Evolutionary conservation across 2,888 invertebrate species (phyloP).

Genomic region (Fabriciana adippe): DNA sequence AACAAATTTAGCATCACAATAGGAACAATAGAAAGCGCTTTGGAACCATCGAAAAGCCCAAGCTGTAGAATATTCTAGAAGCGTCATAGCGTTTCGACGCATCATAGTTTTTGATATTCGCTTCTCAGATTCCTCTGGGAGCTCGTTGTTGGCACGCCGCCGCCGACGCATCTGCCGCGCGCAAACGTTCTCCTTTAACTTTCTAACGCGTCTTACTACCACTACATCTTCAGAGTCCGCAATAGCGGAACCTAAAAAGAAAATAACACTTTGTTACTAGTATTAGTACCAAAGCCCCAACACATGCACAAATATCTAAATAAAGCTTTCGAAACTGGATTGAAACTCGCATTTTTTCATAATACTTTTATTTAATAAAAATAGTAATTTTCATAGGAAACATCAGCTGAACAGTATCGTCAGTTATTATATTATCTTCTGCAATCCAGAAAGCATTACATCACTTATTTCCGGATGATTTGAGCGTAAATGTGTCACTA

Average conservation of each 20-base stretch:
- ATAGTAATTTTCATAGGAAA: constrained; percentile 5
- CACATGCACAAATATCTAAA: constrained; percentile 21
- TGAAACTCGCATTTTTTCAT: constrained; percentile 2
- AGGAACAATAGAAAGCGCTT: constrained; percentile 69
- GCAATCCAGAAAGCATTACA: constrained; percentile 21
- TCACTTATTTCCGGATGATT: constrained; percentile 50
- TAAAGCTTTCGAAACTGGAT: not conserved
- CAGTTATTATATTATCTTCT: constrained; percentile 4
- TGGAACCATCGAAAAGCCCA: constrained; percentile 76
- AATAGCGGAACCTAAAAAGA: constrained; percentile 73
- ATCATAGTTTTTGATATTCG: constrained; percentile 74
- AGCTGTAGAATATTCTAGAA: constrained; percentile 70
- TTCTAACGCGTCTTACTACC: constrained; percentile 60
- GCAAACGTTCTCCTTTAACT: constrained; percentile 71
- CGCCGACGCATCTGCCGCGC: constrained; percentile 73
- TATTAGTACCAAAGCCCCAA: constrained; percentile 22
- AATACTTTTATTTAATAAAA: not conserved
- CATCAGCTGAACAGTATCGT: not conserved
- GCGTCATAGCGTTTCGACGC: constrained; percentile 66
- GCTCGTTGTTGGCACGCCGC: constrained; percentile 70
- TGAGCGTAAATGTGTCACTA: constrained; percentile 53
- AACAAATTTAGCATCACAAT: constrained; percentile 65
- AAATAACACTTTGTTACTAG: constrained; percentile 50
- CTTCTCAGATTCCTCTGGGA: constrained; percentile 69
- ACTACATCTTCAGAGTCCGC: constrained; percentile 52